Conservation (phyloP, 2,888 invertebrate species). For the Diaperis boleti region DNA sequence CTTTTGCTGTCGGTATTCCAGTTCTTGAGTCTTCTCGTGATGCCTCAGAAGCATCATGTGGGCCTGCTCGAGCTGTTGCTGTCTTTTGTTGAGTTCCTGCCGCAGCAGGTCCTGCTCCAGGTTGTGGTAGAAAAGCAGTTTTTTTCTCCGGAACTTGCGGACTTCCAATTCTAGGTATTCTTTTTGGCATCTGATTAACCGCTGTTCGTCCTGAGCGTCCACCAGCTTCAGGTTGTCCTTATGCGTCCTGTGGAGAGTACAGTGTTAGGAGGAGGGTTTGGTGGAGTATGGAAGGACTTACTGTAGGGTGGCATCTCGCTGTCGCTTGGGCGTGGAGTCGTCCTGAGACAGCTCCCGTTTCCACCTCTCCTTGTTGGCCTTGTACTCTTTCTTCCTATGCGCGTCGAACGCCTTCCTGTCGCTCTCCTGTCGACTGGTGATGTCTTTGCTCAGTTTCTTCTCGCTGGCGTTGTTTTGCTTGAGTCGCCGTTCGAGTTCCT, state of each 20-base stretch:
- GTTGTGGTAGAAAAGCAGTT: conserved; percentile 86
- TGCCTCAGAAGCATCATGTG: conserved; percentile 94
- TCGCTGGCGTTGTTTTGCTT: conserved; percentile 91
- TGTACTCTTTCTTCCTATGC: conserved; percentile 97
- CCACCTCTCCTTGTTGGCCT: conserved; percentile 95
- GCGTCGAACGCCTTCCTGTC: conserved; percentile 93
- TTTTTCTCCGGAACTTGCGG: conserved; percentile 91
- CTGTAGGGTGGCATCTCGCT: conserved; percentile 91
- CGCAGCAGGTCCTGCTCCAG: conserved; percentile 91
- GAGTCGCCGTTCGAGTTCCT: conserved; percentile 83
- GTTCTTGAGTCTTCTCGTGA: conserved; percentile 96
- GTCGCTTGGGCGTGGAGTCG: conserved; percentile 91
- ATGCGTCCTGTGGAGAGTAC: conserved; percentile 74
- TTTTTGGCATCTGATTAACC: conserved; percentile 88
- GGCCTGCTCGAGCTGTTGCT: conserved; percentile 94
- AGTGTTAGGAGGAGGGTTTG: conserved; percentile 27
- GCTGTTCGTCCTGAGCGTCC: conserved; percentile 91
- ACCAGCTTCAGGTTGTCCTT: conserved; percentile 93
- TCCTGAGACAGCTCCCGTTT: conserved; percentile 94
- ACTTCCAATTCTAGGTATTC: conserved; percentile 93
- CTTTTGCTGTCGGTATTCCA: conserved; percentile 95
- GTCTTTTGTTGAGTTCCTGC: conserved; percentile 94
- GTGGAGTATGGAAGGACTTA: conserved; percentile 63
- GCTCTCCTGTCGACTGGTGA: conserved; percentile 87
- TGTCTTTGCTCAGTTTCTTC: conserved; percentile 94